Evolutionary conservation across 2,113 vertebrate species (phyloP), one percentile per base, ranked within the genome.

Genomic region (Acrocephalus arundinaceus): DNA sequence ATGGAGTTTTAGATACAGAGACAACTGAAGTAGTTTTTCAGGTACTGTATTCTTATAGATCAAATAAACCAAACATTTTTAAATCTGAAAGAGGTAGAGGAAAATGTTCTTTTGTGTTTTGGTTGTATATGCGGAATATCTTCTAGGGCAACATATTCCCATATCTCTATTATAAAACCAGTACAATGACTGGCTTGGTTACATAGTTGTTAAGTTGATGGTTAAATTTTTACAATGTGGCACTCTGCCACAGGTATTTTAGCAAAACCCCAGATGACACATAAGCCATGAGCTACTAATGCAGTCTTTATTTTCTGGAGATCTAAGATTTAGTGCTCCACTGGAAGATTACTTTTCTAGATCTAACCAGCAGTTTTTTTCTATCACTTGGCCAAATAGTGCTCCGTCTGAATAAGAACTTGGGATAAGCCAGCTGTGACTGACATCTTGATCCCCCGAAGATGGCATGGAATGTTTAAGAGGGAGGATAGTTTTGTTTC

Each of bases 51-150:
- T 86, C 45, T 84, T 87, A 46, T 20, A 78, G 84, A 72, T 93
- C 79, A 90, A 39, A 73, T 71, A 75, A 95, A 96, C 37, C 59
- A 95, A 91, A 33, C 79, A 35, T 68, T 82, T 93, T 91, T 90
- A 85, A 92, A 87, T 80, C 62, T 7, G 13, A 48, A 86, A 84
- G 68, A 57, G 20, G 16, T 41, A 67, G 48, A 67, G 7, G 58
- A 87, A 95, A 58, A 86, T 63, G 27, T 39, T 39, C 27, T 78
- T 43, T 51, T 52, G 37, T 67, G n/a, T 78, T 95, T 93, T 70
- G 23, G 45, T 79, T 80, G 61, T 35, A 7, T 45, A 63, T 71
- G 54, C 8, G 3, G 81, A 89, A 81, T 57, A 33, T 79, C 54
- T 90, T 91, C 58, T 75, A 21, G 67, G 80, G 86, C 85, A 90